These are phyloP conservation scores for Stichopus horrens DNA, from an alignment of 53 echinoderm and acorn worm genomes.

Conservation along the genomic window DNA sequence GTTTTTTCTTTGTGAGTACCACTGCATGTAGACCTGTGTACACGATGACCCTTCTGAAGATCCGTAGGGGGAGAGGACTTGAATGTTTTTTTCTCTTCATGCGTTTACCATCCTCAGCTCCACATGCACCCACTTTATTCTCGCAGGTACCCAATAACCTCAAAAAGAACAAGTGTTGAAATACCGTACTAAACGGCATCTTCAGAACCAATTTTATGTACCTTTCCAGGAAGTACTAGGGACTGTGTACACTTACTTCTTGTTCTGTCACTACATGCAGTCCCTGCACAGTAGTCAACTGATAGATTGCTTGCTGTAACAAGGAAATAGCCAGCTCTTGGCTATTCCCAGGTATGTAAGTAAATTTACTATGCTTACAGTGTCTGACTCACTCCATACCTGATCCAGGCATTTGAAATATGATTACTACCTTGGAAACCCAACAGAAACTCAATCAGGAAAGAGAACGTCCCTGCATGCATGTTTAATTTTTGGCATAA, in stretches of 20 bases:
- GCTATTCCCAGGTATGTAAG: background rate
- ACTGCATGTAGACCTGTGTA: too few species aligned
- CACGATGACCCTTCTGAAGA: too few species aligned
- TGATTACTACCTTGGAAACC: background rate
- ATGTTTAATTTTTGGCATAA: too few species aligned
- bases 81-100: too few species aligned
- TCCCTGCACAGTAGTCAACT: background rate
- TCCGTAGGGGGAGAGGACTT: too few species aligned
- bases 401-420: background rate
- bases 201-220: constrained; percentile 5
- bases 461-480: background rate
- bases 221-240: background rate
- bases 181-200: background rate
- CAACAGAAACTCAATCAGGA: background rate
- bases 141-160: too few species aligned
- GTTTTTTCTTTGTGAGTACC: too few species aligned
- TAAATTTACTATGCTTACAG: background rate
- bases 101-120: too few species aligned
- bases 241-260: background rate
- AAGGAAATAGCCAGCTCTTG: background rate
- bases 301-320: background rate
- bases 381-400: background rate
- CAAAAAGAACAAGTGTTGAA: too few species aligned
- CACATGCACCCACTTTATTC: too few species aligned
- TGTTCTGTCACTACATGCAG: background rate